These are phyloP conservation scores for Dicyrtoma fusca DNA, from an alignment of 2,888 invertebrate species.

Conservation along the genomic window DNA sequence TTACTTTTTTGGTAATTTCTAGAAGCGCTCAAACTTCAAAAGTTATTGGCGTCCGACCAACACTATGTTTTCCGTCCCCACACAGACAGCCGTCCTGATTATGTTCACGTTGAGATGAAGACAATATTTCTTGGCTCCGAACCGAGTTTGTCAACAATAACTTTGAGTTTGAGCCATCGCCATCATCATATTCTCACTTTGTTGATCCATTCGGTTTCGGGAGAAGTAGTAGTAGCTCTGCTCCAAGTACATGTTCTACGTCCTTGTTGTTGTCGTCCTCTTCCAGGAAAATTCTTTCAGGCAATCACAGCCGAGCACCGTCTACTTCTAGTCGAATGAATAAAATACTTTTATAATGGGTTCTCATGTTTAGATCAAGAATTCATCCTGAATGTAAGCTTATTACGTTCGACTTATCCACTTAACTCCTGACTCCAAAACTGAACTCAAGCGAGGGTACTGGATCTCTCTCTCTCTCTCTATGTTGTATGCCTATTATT, in stretches of 20 bases:
- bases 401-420: too few relatives aligned
- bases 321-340: too few relatives aligned
- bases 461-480: too few relatives aligned
- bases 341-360: too few relatives aligned
- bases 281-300: constrained; percentile 2
- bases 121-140: constrained; percentile 16
- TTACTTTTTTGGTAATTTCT: too few relatives aligned
- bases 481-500: too few relatives aligned
- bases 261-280: neutral
- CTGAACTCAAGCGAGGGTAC: too few relatives aligned
- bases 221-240: neutral
- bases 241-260: neutral
- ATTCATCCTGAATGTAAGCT: too few relatives aligned
- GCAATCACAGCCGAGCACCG: neutral
- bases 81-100: neutral
- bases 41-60: constrained; percentile 20
- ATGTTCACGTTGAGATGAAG: neutral
- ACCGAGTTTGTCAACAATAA: constrained; percentile 19
- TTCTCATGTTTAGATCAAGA: too few relatives aligned
- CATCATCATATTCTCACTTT: neutral
- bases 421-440: too few relatives aligned
- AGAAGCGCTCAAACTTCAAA: neutral
- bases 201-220: neutral
- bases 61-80: neutral
- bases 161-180: neutral